Percentiles rank a stretch among this genome's conserved stretches.
phyloP scores from a whole-genome alignment of 2,797 vertebrate genomes.

The Tokudaia muenninki region DNA sequence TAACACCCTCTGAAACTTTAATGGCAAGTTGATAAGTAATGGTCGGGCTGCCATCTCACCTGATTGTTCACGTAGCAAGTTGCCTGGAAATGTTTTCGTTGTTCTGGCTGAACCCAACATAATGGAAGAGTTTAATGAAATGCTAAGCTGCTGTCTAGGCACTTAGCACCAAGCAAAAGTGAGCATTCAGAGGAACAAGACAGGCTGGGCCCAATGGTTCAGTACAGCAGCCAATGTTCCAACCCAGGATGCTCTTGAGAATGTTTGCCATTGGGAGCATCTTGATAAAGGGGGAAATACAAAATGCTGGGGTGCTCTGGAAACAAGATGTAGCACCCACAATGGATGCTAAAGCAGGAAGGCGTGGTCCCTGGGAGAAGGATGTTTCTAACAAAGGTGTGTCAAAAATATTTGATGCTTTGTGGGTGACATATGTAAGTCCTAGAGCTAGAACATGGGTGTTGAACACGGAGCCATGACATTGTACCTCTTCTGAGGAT shows the following conservation, averaged over 20 bases:
- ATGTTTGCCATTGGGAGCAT: neutral
- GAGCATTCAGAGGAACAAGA: fast-evolving
- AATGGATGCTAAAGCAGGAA: neutral
- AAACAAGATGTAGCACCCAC: neutral
- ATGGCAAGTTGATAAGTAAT: slow-evolving; percentile 90
- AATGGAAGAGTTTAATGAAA: slow-evolving; percentile 51
- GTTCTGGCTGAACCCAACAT: slow-evolving; percentile 60
- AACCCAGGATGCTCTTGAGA: fast-evolving
- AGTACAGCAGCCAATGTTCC: neutral
- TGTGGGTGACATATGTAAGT: neutral
- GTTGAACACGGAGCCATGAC: fast-evolving
- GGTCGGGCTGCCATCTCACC: slow-evolving; percentile 88
- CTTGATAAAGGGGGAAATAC: neutral
- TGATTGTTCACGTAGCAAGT: slow-evolving; percentile 87
- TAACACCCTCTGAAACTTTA: slow-evolving; percentile 91
- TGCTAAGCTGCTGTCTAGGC: neutral
- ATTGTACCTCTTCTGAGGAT: fast-evolving
- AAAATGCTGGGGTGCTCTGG: neutral
- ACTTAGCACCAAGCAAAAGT: neutral
- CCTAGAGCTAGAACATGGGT: neutral
- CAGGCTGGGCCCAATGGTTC: fast-evolving
- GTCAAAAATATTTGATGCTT: neutral
- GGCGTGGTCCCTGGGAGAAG: fast-evolving
- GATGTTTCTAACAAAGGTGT: neutral
- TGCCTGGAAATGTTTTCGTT: slow-evolving; percentile 85